phyloP scores from a whole-genome alignment of 2,888 invertebrate genomes.

The Apotomis capreana region DNA sequence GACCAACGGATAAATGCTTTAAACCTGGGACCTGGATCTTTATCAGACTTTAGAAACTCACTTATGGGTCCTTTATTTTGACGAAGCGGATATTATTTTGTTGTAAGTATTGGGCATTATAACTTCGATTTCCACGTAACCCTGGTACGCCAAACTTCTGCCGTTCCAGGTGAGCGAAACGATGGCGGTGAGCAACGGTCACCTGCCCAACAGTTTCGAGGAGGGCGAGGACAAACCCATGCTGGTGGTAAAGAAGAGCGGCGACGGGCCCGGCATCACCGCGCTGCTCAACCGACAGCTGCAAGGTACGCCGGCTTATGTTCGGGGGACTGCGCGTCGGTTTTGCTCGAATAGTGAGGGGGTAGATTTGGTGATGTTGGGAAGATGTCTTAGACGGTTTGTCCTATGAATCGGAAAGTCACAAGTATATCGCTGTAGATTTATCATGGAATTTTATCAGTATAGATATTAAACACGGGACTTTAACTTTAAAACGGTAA shows the following conservation, averaged over 20 bases:
- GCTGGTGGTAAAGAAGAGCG: conserved; percentile 89
- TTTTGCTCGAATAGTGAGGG: conserved; percentile 13
- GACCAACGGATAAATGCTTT: too few relatives aligned
- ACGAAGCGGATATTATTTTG: too few relatives aligned
- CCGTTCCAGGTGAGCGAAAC: conserved; percentile 89
- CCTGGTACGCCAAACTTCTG: background rate
- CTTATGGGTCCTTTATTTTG: too few relatives aligned
- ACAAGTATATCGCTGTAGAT: too few relatives aligned
- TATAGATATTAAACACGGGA: too few relatives aligned
- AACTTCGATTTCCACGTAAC: background rate
- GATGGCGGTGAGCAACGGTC: conserved; percentile 89
- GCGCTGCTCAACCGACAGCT: conserved; percentile 89
- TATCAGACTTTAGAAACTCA: too few relatives aligned
- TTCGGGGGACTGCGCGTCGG: conserved; percentile 4
- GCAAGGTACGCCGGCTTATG: conserved; percentile 82
- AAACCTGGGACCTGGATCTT: too few relatives aligned
- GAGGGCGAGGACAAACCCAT: conserved; percentile 90
- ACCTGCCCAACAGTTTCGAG: conserved; percentile 88
- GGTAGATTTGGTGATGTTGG: background rate
- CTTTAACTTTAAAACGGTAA: too few relatives aligned
- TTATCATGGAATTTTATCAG: too few relatives aligned
- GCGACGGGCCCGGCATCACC: conserved; percentile 90
- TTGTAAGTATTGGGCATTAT: too few relatives aligned
- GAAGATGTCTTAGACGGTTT: too few relatives aligned
- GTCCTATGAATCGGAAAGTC: too few relatives aligned